Evolutionary conservation across 2,113 vertebrate species (phyloP).

Genomic region (Oenanthe melanoleuca): DNA sequence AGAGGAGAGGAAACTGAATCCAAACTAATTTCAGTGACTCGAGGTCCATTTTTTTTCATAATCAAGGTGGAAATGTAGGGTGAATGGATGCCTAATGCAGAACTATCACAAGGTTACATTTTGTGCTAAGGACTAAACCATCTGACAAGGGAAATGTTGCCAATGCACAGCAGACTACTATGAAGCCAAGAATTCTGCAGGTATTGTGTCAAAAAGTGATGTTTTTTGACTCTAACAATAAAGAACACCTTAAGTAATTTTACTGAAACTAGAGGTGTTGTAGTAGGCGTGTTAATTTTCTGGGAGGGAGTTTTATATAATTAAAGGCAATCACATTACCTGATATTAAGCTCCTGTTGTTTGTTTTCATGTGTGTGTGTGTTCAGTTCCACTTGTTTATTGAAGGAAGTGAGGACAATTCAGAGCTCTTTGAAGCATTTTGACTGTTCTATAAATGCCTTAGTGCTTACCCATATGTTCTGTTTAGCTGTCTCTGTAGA

Average conservation of each 20-base stretch:
- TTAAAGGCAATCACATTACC: neutral
- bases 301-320: neutral
- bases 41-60: slow-evolving; percentile 11
- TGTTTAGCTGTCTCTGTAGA: neutral
- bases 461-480: neutral
- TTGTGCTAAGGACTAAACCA: neutral
- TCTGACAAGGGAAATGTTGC: neutral
- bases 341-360: neutral
- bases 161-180: neutral
- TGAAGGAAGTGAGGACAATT: neutral
- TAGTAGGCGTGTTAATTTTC: neutral
- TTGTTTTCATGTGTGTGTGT: neutral
- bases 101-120: slow-evolving; percentile 8
- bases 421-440: neutral
- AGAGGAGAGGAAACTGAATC: neutral
- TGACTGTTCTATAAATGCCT: slow-evolving; percentile 5
- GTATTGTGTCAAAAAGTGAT: neutral
- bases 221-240: neutral
- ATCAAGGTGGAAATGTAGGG: neutral
- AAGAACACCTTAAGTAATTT: neutral
- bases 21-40: slow-evolving; percentile 10
- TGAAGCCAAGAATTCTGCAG: slow-evolving; percentile 1
- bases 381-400: neutral
- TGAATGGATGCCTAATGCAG: neutral
- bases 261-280: neutral